Evolutionary conservation across 2,888 invertebrate genomes (phyloP).

Genomic region (Temnothorax unifasciatus): DNA sequence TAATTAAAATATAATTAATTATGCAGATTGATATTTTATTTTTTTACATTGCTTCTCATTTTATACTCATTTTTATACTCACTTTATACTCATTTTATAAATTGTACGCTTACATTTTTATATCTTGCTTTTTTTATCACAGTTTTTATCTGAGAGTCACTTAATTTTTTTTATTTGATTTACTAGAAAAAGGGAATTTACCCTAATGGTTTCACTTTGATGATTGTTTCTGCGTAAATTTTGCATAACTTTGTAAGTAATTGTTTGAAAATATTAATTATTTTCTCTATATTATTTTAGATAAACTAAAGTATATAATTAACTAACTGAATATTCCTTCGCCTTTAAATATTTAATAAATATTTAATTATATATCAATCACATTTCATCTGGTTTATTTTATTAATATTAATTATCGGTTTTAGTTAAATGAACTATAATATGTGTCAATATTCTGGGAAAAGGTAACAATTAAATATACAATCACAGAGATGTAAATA

Average conservation of each 20-base stretch:
- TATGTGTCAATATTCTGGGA: not conserved
- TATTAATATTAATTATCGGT: not conserved
- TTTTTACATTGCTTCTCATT: too few relatives aligned
- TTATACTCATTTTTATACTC: too few relatives aligned
- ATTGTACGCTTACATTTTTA: too few relatives aligned
- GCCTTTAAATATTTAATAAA: constrained; percentile 15
- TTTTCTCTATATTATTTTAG: not conserved
- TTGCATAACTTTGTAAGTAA: not conserved
- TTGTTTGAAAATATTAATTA: not conserved
- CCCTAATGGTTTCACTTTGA: not conserved
- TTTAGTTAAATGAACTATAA: not conserved
- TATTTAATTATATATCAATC: not conserved
- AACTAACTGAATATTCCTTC: not conserved
- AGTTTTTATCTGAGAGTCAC: too few relatives aligned
- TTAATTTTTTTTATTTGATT: too few relatives aligned
- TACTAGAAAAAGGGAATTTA: not conserved
- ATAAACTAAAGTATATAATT: not conserved
- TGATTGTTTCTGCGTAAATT: not conserved
- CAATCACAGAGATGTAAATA: not conserved
- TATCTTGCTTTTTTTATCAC: too few relatives aligned
- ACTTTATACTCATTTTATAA: too few relatives aligned
- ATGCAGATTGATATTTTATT: too few relatives aligned
- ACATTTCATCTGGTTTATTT: not conserved
- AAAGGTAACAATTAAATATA: constrained; percentile 14
- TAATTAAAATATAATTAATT: too few relatives aligned